phyloP scores from a whole-genome alignment of 1,140 invertebrate genomes.

The Drosophila athabasca region DNA sequence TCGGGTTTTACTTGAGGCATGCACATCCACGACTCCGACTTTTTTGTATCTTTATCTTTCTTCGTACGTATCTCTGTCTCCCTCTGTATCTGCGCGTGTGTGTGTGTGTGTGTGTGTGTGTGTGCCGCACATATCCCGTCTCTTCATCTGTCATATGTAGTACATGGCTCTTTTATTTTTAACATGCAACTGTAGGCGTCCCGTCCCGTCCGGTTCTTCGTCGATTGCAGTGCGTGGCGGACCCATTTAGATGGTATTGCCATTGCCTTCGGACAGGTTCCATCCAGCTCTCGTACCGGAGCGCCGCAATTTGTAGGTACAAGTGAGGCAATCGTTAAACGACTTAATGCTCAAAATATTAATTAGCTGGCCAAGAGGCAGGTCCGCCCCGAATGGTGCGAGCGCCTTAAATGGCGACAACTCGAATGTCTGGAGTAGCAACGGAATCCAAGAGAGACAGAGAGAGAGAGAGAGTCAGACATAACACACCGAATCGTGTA shows the following conservation, averaged over 20 bases:
- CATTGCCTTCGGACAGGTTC: constrained; percentile 29
- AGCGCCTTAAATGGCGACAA: constrained; percentile 26
- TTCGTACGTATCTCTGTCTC: constrained; percentile 1
- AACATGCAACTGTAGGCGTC: constrained; percentile 57
- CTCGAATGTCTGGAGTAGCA: background rate
- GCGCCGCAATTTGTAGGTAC: constrained; percentile 68
- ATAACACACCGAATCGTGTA: background rate
- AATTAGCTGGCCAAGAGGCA: constrained; percentile 60
- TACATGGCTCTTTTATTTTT: constrained; percentile 54
- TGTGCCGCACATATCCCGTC: constrained; percentile 14
- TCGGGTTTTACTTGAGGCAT: constrained; percentile 30
- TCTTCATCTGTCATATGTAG: constrained; percentile 26
- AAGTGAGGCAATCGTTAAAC: constrained; percentile 66
- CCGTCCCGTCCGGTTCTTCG: constrained; percentile 22
- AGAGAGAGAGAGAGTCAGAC: too few species aligned
- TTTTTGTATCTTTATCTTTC: constrained; percentile 32
- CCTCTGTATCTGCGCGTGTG: background rate
- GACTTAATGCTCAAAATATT: constrained; percentile 70
- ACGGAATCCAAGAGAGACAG: background rate
- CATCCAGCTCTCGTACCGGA: constrained; percentile 19
- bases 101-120: constrained; percentile 17
- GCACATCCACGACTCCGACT: constrained; percentile 27
- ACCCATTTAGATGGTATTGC: constrained; percentile 50
- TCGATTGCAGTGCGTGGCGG: constrained; percentile 25
- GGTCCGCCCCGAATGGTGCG: constrained; percentile 34